phyloP scores from a whole-genome alignment of 2,797 vertebrate species.

The Enteromius trimaculatus region DNA sequence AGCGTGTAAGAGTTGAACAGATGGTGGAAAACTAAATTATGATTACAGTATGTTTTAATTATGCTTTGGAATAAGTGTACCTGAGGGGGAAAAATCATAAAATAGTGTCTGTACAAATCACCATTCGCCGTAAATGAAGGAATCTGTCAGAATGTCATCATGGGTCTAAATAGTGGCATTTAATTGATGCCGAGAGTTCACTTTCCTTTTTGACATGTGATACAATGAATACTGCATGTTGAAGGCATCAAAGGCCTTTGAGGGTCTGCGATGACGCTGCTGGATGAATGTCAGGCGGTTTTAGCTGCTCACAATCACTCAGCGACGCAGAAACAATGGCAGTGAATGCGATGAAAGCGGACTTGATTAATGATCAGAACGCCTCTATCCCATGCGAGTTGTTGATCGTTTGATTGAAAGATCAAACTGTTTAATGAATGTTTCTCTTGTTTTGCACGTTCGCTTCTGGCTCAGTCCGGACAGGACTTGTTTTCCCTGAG shows the following conservation, averaged over 20 bases:
- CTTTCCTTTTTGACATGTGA: constrained; percentile 15
- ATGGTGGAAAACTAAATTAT: background rate
- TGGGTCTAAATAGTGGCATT: background rate
- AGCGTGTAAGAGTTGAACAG: background rate
- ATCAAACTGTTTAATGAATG: constrained; percentile 20
- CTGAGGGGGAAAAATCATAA: background rate
- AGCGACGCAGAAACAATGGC: constrained; percentile 18
- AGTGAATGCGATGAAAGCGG: constrained; percentile 3
- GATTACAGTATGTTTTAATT: background rate
- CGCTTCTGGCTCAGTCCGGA: background rate
- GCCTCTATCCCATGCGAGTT: background rate
- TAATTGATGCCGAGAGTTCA: background rate
- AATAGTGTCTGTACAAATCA: background rate
- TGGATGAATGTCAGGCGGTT: constrained; percentile 8
- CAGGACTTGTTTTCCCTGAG: background rate
- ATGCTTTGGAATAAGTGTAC: background rate
- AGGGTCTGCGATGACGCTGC: constrained; percentile 6
- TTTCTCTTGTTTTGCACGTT: constrained; percentile 4
- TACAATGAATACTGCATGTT: constrained; percentile 3
- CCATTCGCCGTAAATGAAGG: background rate
- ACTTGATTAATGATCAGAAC: constrained; percentile 27
- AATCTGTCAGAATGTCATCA: background rate
- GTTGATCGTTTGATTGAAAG: constrained; percentile 21
- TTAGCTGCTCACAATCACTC: constrained; percentile 30
- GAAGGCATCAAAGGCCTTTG: constrained; percentile 14